phyloP scores from a whole-genome alignment of 2,797 vertebrate species.

The Sylvia borin region DNA sequence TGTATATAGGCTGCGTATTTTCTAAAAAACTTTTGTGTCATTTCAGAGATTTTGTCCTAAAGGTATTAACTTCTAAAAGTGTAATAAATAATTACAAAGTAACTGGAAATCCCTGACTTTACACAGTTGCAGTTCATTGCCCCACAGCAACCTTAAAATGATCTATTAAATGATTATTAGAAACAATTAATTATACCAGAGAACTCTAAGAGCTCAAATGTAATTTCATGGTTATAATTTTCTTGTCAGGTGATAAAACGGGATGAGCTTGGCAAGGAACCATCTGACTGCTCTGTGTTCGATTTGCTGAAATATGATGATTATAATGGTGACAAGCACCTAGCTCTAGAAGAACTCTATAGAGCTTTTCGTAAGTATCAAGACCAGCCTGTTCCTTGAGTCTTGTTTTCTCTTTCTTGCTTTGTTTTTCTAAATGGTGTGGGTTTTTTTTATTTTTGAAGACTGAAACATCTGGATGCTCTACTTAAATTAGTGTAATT shows the following conservation, averaged over 20 bases:
- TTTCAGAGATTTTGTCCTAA: background rate
- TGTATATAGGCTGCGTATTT: background rate
- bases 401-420: background rate
- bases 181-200: slow-evolving; percentile 65
- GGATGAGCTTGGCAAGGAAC: slow-evolving; percentile 86
- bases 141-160: slow-evolving; percentile 50
- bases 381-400: background rate
- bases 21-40: background rate
- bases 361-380: slow-evolving; percentile 89
- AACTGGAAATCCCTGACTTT: slow-evolving; percentile 52
- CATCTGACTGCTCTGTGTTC: slow-evolving; percentile 88
- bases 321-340: slow-evolving; percentile 85
- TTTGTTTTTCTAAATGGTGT: background rate
- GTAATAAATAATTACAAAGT: slow-evolving; percentile 43
- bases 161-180: slow-evolving; percentile 65
- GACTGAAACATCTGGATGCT: background rate
- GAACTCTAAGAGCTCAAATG: slow-evolving; percentile 44
- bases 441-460: background rate
- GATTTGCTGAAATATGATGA: slow-evolving; percentile 95
- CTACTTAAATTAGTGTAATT: background rate
- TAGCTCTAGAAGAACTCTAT: slow-evolving; percentile 92
- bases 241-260: slow-evolving; percentile 88
- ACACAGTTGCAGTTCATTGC: slow-evolving; percentile 44
- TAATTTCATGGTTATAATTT: slow-evolving; percentile 74
- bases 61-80: slow-evolving; percentile 24